Conservation (phyloP, 2,888 invertebrate genomes). For the Pollenia angustigena region DNA sequence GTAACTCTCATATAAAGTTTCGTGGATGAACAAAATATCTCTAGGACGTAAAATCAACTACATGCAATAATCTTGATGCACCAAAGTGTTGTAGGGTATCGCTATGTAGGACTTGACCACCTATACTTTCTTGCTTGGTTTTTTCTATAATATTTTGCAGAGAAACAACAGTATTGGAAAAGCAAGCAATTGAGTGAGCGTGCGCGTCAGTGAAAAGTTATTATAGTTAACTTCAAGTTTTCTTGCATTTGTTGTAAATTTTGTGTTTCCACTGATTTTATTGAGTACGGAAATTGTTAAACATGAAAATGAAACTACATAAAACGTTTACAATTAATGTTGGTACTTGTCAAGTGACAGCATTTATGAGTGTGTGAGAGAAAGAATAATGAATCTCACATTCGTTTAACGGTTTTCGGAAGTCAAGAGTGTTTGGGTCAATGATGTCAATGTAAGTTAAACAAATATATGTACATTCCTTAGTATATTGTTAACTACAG, state of each 20-base stretch:
- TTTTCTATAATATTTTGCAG: slow-evolving; percentile 9
- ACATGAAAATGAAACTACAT: not conserved
- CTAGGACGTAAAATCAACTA: too few species aligned
- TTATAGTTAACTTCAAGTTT: slow-evolving; percentile 29
- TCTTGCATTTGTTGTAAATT: not conserved
- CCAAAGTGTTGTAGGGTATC: too few species aligned
- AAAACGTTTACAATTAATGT: slow-evolving; percentile 46
- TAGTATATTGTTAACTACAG: too few species aligned
- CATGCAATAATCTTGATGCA: too few species aligned
- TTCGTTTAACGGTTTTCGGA: not conserved
- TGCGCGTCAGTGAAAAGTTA: slow-evolving; percentile 48
- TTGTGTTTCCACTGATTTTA: slow-evolving; percentile 28
- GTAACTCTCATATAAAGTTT: too few species aligned
- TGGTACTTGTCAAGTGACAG: slow-evolving; percentile 8
- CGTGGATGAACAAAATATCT: too few species aligned
- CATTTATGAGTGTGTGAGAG: not conserved
- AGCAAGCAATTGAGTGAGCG: slow-evolving; percentile 58
- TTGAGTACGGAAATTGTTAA: slow-evolving; percentile 63
- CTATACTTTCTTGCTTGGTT: not conserved
- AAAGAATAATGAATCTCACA: not conserved
- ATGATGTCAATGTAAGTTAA: slow-evolving; percentile 26
- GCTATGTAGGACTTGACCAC: too few species aligned
- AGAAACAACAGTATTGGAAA: not conserved
- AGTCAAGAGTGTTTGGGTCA: slow-evolving; percentile 19
- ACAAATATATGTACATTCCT: not conserved